phyloP scores from a whole-genome alignment of 2,797 vertebrate species.

The Zenarchopterus dispar region DNA sequence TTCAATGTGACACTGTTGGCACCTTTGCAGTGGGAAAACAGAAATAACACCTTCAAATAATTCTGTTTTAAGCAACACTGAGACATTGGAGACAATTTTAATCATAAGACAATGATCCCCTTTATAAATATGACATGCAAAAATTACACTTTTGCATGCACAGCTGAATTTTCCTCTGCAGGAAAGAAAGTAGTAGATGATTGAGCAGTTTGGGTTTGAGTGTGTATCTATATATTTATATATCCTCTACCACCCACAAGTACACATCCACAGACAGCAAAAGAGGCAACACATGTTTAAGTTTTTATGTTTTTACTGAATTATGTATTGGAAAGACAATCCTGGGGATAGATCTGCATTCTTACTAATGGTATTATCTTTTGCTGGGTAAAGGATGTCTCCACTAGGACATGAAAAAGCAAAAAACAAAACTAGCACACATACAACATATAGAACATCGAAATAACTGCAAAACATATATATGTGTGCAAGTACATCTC shows the following conservation, averaged over 20 bases:
- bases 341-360: conserved; percentile 49
- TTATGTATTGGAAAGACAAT: conserved; percentile 68
- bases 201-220: conserved; percentile 23
- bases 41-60: conserved; percentile 47
- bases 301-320: conserved; percentile 67
- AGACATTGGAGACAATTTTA: conserved; percentile 7
- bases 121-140: conserved; percentile 30
- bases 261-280: conserved; percentile 43
- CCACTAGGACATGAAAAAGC: no score
- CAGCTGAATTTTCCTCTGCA: background rate
- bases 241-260: conserved; percentile 24
- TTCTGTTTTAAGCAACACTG: conserved; percentile 41
- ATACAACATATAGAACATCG: conserved; percentile 13
- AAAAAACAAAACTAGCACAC: conserved; percentile 5
- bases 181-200: conserved; percentile 2
- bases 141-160: conserved; percentile 38
- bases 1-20: conserved; percentile 39
- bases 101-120: conserved; percentile 15
- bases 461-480: background rate
- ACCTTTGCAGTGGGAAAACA: conserved; percentile 46
- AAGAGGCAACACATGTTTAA: conserved; percentile 44
- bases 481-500: background rate
- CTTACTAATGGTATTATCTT: conserved; percentile 57
- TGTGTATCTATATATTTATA: conserved; percentile 35
- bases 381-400: conserved; percentile 53